Percentiles rank a stretch among this genome's conserved stretches.
Conservation (phyloP, 1,140 invertebrate species). For the Anastrepha obliqua region DNA sequence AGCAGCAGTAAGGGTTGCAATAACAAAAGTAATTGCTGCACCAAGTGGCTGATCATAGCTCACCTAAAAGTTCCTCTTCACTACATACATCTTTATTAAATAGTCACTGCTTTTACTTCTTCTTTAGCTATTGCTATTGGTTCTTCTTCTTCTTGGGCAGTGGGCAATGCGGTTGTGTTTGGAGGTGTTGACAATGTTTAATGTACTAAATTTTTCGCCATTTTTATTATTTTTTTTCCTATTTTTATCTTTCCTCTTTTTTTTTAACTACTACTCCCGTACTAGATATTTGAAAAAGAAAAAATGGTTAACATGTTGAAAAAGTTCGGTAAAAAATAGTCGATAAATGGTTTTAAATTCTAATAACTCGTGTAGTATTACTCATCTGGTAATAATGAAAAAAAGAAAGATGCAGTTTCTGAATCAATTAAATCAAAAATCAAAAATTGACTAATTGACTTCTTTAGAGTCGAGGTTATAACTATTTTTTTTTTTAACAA, state of each 20-base stretch:
- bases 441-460: too few relatives aligned
- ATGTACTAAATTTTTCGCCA: constrained; percentile 19
- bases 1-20: background rate
- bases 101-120: background rate
- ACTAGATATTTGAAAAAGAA: background rate
- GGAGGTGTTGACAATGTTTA: constrained; percentile 32
- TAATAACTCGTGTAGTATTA: too few relatives aligned
- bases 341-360: too few relatives aligned
- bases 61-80: background rate
- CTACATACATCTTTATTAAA: background rate
- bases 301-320: background rate
- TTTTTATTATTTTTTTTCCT: background rate
- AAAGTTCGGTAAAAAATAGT: too few relatives aligned
- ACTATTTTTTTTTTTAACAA: too few relatives aligned
- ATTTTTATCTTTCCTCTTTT: too few relatives aligned
- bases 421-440: too few relatives aligned
- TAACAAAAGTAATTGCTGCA: constrained; percentile 25
- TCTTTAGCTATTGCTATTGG: background rate
- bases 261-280: too few relatives aligned
- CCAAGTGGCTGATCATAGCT: constrained; percentile 1
- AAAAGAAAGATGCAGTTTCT: too few relatives aligned
- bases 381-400: too few relatives aligned
- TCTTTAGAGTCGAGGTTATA: too few relatives aligned
- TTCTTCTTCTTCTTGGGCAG: constrained; percentile 12
- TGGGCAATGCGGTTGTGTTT: background rate